A percentile compares a stretch with the other conserved stretches of the same genome.
Evolutionary conservation across 2,113 vertebrate species (phyloP).

Genomic region (Halcyon senegalensis): DNA sequence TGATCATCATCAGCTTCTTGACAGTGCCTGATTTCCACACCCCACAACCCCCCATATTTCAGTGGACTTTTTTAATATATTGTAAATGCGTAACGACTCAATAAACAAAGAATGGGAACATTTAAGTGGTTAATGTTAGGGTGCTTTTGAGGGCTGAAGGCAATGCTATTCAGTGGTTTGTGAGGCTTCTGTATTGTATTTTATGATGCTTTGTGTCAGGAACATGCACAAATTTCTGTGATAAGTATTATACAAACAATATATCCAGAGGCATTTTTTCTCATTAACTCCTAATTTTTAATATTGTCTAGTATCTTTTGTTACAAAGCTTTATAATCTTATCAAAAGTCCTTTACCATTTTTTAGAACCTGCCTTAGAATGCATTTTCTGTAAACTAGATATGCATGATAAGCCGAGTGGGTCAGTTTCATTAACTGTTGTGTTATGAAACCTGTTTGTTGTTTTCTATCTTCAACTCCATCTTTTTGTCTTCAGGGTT

Average conservation of each 20-base stretch:
- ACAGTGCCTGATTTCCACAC: conserved; percentile 62
- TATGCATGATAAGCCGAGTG: fast-evolving
- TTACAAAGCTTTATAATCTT: background rate
- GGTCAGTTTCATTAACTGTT: background rate
- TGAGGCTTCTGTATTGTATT: background rate
- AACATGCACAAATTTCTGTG: background rate
- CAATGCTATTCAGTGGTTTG: background rate
- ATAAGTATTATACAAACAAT: background rate
- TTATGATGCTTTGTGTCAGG: background rate
- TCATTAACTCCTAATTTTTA: background rate
- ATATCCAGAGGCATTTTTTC: background rate
- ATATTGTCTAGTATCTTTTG: background rate
- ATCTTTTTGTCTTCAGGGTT: background rate
- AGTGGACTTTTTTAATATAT: conserved; percentile 21
- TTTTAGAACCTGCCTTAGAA: background rate
- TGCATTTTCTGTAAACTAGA: background rate
- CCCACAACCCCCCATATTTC: background rate
- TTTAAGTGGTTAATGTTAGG: background rate
- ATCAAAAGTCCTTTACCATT: background rate
- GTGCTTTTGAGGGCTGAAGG: background rate
- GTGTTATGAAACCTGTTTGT: background rate
- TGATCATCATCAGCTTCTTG: conserved; percentile 86
- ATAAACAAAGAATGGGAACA: background rate
- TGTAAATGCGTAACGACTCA: conserved; percentile 29
- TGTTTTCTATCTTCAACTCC: background rate